Base-by-base conservation (phyloP, 2,113 vertebrate genomes). In the Poicephalus gulielmi region DNA sequence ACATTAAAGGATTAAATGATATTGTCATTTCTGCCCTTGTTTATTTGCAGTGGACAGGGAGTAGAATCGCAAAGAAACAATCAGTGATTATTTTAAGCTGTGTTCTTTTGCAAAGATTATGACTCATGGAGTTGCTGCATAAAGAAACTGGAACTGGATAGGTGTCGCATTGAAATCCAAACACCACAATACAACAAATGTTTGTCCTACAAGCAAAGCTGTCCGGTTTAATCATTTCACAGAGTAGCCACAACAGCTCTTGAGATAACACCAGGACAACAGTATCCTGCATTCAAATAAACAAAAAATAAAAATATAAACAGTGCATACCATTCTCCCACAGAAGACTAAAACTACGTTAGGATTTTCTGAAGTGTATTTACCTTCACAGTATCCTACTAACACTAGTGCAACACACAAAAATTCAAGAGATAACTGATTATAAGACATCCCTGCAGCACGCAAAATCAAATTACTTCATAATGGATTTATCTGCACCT, bases 1-100 rank as follows among this genome's bases (percentile, higher is more conserved):
- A 96, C 77, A 96, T 83, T 83, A 93, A 94, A 96, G 94, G 94
- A 97, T 96, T 96, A 94, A 95, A 96, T 85, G 39, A 96, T 95
- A 89, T 55, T 90, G 94, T 94, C 49, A n/a, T 91, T 95, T 67
- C 88, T 84, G 73, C 62, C 95, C 86, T 84, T 93, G 90, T 95
- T 97, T 93, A 92, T 87, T 93, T 94, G 91, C 96, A 96, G 77
- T 70, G 83, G 96, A 67, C 88, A 96, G 83, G 47, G 69, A 94
- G 90, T 0, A 88, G 86, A 92, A 96, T 69, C 76, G 88, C 69
- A 81, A 83, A 89, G 86, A 89, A 96, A 95, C 94, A 93, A 96
- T 92, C 84, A 30, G 93, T 66, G 95, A 96, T 96, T 96, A 96
- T 94, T 96, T 97, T 97, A 96, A 96, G 88, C 80, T 53, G 74